Base-by-base conservation (phyloP, 2,113 vertebrate species). In the Rhabdomys dilectus region DNA sequence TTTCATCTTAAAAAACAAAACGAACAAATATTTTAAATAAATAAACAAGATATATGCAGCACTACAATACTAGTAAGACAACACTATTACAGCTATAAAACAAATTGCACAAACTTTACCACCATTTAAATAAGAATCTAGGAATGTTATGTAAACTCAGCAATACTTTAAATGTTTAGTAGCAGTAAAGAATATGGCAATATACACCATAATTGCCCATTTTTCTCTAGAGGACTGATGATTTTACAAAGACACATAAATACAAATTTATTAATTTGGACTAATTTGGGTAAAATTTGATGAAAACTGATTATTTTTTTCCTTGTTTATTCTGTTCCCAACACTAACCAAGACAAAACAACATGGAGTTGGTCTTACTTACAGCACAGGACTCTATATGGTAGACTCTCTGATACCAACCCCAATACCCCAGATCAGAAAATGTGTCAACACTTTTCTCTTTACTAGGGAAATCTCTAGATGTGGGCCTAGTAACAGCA, bases 1-100 rank as follows among this genome's bases (percentile, higher is more conserved):
- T 98, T 99, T 99, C 98, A 99, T 99, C 99, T 99, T 98, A 94
- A 97, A 98, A 68, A 34, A 68, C 66, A 68, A 68, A 97, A 85
- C 58, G 76, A 62, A 68, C 13, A 91, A 16, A 39, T 16, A 8
- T 96, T 95, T 91, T 4, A 31, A 31, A 85, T 87, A 92, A 97
- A 97, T 94, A 66, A 85, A 94, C 19, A 70, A 91, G 16, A 93
- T 53, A 75, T 95, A 42, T 89, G 39, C 72, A 70, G 58, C 9
- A 84, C 34, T 89, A 64, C 8, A 77, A 72, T 80, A 94, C 36
- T 56, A 93, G 21, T 64, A 95, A 96, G 24, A 89, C n/a, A 60
- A 68, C 94, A 86, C 81, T 85, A 91, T 87, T 78, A 94, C n/a
- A 89, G 8, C 75, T 58, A 7, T 60, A 89, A 86, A 76, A 89